phyloP scores from a whole-genome alignment of 2,797 vertebrate species.

The Columba guinea region DNA sequence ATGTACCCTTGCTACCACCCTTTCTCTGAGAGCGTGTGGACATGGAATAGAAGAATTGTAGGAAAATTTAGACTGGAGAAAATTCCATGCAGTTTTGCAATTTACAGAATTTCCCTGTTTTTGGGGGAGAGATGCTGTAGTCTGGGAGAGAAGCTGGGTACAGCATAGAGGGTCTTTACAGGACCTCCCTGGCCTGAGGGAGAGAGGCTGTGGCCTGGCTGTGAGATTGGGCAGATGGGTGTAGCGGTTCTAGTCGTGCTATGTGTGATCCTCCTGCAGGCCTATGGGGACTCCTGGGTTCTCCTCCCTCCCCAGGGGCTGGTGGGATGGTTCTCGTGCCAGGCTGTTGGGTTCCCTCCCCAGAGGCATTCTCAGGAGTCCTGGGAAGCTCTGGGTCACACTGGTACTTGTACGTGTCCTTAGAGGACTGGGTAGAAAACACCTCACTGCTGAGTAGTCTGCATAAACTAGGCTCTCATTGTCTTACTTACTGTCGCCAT shows the following conservation, averaged over 20 bases:
- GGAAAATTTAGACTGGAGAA: background rate
- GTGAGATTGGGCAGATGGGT: background rate
- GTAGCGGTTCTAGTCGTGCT: background rate
- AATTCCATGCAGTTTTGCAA: background rate
- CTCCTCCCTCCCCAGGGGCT: background rate
- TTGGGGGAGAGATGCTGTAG: background rate
- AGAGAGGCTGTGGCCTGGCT: fast-evolving
- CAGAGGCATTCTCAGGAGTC: background rate
- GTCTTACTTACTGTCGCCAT: background rate
- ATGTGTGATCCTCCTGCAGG: background rate
- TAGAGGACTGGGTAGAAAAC: background rate
- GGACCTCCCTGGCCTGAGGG: background rate
- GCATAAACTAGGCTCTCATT: background rate
- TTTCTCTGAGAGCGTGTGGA: background rate
- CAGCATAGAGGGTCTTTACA: background rate
- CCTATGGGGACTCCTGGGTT: background rate
- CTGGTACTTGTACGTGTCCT: background rate
- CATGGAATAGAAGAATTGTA: background rate
- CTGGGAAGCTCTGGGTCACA: background rate
- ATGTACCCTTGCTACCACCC: background rate
- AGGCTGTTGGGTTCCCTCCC: background rate
- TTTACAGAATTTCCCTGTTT: background rate
- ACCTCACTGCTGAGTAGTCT: background rate
- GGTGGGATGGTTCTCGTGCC: background rate
- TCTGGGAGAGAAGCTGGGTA: background rate